Percentiles rank a stretch among this genome's conserved stretches.
These are phyloP conservation scores for Pachycephus smyrnensis DNA, from an alignment of 2,888 invertebrate genomes.

Conservation along the genomic window DNA sequence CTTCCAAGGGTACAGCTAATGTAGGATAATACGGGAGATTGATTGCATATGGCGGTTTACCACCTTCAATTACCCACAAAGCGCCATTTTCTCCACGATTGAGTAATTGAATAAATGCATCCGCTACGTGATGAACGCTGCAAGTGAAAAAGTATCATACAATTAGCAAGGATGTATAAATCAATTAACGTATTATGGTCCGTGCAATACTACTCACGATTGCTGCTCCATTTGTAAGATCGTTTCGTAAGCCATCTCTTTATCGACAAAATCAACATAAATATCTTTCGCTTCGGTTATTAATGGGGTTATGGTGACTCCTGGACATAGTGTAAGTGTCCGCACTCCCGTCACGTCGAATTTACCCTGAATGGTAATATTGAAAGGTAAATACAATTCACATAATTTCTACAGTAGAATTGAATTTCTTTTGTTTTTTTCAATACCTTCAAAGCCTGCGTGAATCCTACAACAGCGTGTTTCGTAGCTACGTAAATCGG, in stretches of 20 bases:
- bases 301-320: slow-evolving; percentile 50
- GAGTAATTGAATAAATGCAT: slow-evolving; percentile 38
- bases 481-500: slow-evolving; percentile 73
- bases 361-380: slow-evolving; percentile 32
- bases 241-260: slow-evolving; percentile 35
- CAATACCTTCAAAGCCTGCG: slow-evolving; percentile 44
- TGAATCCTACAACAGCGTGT: slow-evolving; percentile 57
- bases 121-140: not conserved
- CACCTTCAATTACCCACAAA: slow-evolving; percentile 47
- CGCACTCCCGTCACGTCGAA: slow-evolving; percentile 56
- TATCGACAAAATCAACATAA: slow-evolving; percentile 43
- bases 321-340: slow-evolving; percentile 59
- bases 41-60: slow-evolving; percentile 44
- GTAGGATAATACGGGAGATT: slow-evolving; percentile 29
- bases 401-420: not conserved
- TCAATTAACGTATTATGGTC: not conserved
- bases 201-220: slow-evolving; percentile 39
- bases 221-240: slow-evolving; percentile 45
- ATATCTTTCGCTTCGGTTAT: slow-evolving; percentile 38
- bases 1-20: not conserved
- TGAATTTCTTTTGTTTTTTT: not conserved
- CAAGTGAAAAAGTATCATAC: not conserved
- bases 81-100: slow-evolving; percentile 46
- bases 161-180: not conserved
- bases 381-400: not conserved